Evolutionary conservation across 2,113 vertebrate species (phyloP).

Genomic region (Raphicerus campestris): DNA sequence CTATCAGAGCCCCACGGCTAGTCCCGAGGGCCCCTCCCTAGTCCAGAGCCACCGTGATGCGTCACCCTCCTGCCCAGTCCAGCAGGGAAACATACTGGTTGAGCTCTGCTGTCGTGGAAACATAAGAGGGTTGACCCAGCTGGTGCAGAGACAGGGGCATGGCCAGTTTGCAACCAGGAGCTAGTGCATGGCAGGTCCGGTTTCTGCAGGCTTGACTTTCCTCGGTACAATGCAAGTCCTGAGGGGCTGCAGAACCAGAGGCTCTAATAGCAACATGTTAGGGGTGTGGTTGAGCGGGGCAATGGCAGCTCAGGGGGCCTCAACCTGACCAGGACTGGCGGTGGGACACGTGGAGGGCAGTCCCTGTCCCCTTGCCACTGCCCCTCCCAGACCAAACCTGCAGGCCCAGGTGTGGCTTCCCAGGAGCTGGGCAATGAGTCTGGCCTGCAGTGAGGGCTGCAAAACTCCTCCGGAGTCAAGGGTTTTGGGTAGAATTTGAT

Average conservation of each 20-base stretch:
- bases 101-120: not conserved
- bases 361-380: no score
- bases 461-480: not conserved
- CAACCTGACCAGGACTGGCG: not conserved
- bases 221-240: not conserved
- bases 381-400: not conserved
- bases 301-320: not conserved
- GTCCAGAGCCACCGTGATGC: not conserved
- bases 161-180: not conserved
- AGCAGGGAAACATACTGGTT: not conserved
- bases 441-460: not conserved
- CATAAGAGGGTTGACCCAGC: not conserved
- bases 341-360: accelerated
- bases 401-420: not conserved
- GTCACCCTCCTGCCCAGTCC: not conserved
- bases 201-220: not conserved
- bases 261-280: not conserved
- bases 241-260: not conserved
- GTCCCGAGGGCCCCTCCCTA: not conserved
- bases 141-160: not conserved
- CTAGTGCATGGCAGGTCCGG: not conserved
- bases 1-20: not conserved
- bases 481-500: not conserved
- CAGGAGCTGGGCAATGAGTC: not conserved
- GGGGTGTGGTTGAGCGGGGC: not conserved